Evolutionary conservation across 2,888 invertebrate species (phyloP), one percentile per base, ranked within the genome.

Genomic region (Rhamphomyia laevipes): DNA sequence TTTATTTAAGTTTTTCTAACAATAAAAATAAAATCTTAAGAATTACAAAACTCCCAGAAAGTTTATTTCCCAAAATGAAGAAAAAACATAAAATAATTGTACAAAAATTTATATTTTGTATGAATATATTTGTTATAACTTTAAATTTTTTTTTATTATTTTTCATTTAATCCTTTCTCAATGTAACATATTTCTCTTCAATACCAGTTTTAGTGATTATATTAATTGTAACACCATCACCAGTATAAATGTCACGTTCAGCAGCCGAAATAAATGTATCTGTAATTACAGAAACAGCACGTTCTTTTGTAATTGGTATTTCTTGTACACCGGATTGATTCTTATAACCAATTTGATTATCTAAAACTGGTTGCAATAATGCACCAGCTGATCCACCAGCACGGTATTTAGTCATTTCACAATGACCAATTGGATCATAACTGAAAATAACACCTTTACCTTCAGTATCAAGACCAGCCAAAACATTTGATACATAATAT

Each of bases 181-280:
- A 76, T 52, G 80, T 78, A 69, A 88, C 57, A 80, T 82, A 65
- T 80, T 81, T 64, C 4, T 81, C 78, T 55, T 77, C 75, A 51
- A 89, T 77, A 1, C 94, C 95, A 71, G 84, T 85, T 58, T 87
- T 87, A 16, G 92, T 93, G 57, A 96, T 86, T 53, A 94, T 76
- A 59, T 87, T 81, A 56, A 97, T 86, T 52, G 77, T 74, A 58
- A 96, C 84, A 51, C 82, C 82, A 73, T 97, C 97, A 45, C 97
- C 99, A 50, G 96, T 96, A 63, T 93, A 88, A 62, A 96, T 97
- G 67, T 99, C 97, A 63, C 99, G 80, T 67, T 99, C 99, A 2
- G 96, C 91, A 4, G 97, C 97, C 48, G 96, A 92, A 59, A 93
- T 92, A 67, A 99, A 99, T 0, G 91, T 90, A 74, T 99, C 99